These are phyloP conservation scores for Sylvietta virens DNA, from an alignment of 2,113 vertebrate genomes.

Conservation along the genomic window DNA sequence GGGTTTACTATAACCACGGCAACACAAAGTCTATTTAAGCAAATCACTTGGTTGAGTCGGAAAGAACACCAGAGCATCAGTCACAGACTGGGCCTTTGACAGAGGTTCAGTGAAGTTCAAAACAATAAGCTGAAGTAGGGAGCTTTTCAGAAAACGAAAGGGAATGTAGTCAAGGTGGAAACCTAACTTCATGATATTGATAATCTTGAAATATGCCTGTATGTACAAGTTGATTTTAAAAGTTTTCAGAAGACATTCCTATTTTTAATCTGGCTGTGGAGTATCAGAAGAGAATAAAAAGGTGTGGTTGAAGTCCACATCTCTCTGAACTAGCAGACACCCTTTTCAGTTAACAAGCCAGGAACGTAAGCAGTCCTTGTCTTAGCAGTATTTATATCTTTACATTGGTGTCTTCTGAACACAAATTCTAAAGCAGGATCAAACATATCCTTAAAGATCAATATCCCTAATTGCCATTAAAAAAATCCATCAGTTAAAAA, in stretches of 20 bases:
- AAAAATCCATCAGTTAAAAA: background rate
- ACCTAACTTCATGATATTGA: background rate
- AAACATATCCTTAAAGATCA: background rate
- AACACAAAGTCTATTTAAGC: constrained; percentile 44
- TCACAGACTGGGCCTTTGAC: background rate
- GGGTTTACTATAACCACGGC: constrained; percentile 24
- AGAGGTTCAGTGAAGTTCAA: background rate
- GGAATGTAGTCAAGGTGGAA: background rate
- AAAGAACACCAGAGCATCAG: background rate
- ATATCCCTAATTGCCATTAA: background rate
- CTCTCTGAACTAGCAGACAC: background rate
- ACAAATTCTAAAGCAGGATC: background rate
- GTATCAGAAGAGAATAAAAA: background rate
- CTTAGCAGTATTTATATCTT: background rate
- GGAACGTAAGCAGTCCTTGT: background rate
- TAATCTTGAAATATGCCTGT: background rate
- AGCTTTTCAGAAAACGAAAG: background rate
- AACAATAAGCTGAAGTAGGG: background rate
- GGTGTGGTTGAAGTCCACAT: background rate
- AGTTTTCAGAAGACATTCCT: background rate
- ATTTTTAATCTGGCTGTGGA: background rate
- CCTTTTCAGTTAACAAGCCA: background rate
- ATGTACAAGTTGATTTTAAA: background rate
- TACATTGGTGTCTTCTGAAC: background rate
- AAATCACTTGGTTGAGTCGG: constrained; percentile 35